Conservation (phyloP, 1,140 invertebrate species). For the Cecropterus lyciades region DNA sequence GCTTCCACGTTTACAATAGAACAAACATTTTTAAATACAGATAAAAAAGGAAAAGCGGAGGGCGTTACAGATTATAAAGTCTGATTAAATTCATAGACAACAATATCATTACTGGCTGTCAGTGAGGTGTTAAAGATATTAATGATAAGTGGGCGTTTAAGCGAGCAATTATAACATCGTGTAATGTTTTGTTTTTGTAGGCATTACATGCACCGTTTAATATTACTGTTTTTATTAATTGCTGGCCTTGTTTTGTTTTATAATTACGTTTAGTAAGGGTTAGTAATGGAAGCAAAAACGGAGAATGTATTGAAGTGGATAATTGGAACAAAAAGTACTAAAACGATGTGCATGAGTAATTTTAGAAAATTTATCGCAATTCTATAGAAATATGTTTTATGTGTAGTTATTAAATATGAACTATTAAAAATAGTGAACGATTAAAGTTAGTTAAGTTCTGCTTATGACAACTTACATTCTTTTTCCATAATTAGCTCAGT, state of each 20-base stretch:
- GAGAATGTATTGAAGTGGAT: conserved; percentile 14
- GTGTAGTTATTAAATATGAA: background rate
- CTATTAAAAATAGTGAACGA: too few relatives aligned
- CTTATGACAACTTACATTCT: too few relatives aligned
- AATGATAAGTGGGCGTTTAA: conserved; percentile 38
- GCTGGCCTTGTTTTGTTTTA: conserved; percentile 24
- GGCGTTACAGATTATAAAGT: conserved; percentile 49
- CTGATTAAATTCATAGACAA: conserved; percentile 40
- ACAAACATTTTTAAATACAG: conserved; percentile 34
- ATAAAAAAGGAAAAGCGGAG: conserved; percentile 46
- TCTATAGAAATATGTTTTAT: background rate
- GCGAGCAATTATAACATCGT: conserved; percentile 44
- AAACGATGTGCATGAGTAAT: conserved; percentile 6
- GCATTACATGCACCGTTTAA: conserved; percentile 60
- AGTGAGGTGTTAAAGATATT: conserved; percentile 51
- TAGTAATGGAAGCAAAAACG: conserved; percentile 21
- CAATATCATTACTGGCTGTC: conserved; percentile 51
- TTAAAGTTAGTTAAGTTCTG: too few relatives aligned
- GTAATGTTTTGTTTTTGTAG: conserved; percentile 59
- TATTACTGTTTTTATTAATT: conserved; percentile 40
- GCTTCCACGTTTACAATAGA: conserved; percentile 30
- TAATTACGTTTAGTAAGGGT: conserved; percentile 11
- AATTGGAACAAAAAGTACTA: conserved; percentile 26
- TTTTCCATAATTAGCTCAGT: too few relatives aligned
- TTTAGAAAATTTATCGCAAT: background rate